Evolutionary conservation across 2,888 invertebrate species (phyloP), one percentile per base, ranked within the genome.

Genomic region (Scelioninae gen. 2): DNA sequence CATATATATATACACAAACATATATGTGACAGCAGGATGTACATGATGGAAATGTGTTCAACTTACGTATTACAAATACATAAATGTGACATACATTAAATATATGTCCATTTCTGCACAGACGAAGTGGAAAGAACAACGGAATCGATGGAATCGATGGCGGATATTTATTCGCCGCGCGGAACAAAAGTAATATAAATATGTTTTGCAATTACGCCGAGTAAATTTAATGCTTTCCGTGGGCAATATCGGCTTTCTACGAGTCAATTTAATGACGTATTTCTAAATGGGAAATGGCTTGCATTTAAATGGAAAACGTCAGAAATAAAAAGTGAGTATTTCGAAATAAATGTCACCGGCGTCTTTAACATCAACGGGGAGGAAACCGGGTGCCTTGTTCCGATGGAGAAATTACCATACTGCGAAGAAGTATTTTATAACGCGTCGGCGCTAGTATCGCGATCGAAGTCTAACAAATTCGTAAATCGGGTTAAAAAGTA

Each of bases 241-340:
- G 19, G n/a, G 11, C 19, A 9, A 28, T 63, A 52, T 31, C 41
- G 52, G 41, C n/a, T 41, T 37, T 41, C 13, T 2, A 16, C 19
- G 9, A 52, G 11, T 45, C 31, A 35, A 53, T 35, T 63, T 52
- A 35, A 63, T 53, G 33, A 53, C 35, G 45, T 35, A 53, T 63
- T 35, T 25, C 22, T 22, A 53, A 52, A 52, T 43, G 35, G 45
- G 9, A 48, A 63, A 63, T 63, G 25, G 52, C 45, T 53, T 45
- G 63, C 63, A 53, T 63, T 63, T 63, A 35, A 63, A 53, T 63
- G 45, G 53, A 45, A 63, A 63, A 45, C 35, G 35, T 41, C 43
- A 43, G 31, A 52, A 50, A 39, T 18, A 46, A 61, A 41, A 50
- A 48, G 39, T 28, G 11, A n/a, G 28, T 39, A 48, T 52, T 33